These are phyloP conservation scores for Phalloptychus januarius DNA, from an alignment of 2,797 vertebrate species.

Conservation along the genomic window DNA sequence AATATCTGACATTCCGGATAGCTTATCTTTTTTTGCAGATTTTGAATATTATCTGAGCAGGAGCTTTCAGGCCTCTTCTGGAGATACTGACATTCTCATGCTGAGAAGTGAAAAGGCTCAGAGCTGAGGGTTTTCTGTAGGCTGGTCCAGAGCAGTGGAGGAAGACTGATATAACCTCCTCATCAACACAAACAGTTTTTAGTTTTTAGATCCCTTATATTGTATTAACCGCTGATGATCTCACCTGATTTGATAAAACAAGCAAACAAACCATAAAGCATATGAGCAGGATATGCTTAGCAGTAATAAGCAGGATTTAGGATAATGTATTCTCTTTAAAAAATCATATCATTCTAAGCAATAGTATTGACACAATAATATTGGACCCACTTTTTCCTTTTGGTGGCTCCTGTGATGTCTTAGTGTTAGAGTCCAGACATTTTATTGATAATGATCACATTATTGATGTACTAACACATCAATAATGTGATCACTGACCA, in stretches of 20 bases:
- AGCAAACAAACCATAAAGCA: too few species aligned
- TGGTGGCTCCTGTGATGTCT: not conserved
- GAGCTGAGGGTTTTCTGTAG: not conserved
- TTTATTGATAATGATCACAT: too few species aligned
- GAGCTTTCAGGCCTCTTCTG: not conserved
- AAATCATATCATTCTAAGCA: not conserved
- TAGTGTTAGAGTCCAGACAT: too few species aligned
- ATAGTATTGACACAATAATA: not conserved
- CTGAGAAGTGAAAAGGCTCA: not conserved
- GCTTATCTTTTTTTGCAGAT: slow-evolving; percentile 1
- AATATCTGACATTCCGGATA: slow-evolving; percentile 54
- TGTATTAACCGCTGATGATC: too few species aligned
- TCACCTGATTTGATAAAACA: too few species aligned
- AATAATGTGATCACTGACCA: too few species aligned
- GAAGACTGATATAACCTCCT: not conserved
- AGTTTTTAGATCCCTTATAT: too few species aligned
- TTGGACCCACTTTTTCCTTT: not conserved
- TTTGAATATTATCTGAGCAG: not conserved
- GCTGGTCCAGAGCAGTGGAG: not conserved
- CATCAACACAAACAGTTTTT: not conserved
- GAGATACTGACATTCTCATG: not conserved
- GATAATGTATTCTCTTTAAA: not conserved
- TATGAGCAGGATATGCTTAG: too few species aligned
- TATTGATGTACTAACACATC: too few species aligned
- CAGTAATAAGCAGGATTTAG: not conserved